A percentile compares a stretch with the other conserved stretches of the same genome.
Conservation (phyloP, 2,113 vertebrate species). For the Anoplopoma fimbria region DNA sequence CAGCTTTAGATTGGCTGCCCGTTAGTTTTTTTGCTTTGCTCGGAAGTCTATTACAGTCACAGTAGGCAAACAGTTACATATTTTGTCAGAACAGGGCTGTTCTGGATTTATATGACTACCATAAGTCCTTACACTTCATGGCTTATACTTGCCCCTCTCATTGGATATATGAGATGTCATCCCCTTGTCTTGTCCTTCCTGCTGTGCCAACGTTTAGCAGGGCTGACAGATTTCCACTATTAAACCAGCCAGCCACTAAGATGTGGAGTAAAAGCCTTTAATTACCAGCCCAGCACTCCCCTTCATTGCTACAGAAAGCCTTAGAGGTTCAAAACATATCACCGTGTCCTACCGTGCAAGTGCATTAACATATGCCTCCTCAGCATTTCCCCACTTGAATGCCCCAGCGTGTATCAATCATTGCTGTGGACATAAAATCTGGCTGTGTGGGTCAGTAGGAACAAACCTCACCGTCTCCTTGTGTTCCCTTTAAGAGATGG, state of each 20-base stretch:
- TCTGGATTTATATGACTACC: neutral
- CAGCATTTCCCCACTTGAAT: slow-evolving; percentile 44
- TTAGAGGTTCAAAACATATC: neutral
- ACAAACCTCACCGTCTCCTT: slow-evolving; percentile 41
- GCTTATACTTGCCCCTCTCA: neutral
- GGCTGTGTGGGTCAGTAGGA: slow-evolving; percentile 8
- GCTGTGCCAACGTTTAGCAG: neutral
- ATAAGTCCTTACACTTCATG: neutral
- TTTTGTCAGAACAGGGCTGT: neutral
- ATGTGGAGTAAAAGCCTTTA: slow-evolving; percentile 14
- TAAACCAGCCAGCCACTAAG: slow-evolving; percentile 11
- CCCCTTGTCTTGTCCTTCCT: neutral
- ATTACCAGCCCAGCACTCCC: slow-evolving; percentile 19
- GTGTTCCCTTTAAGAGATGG: slow-evolving; percentile 30
- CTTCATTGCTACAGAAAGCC: slow-evolving; percentile 20
- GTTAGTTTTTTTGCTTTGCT: slow-evolving; percentile 2
- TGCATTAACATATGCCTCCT: slow-evolving; percentile 28
- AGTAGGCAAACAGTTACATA: neutral
- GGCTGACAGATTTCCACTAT: slow-evolving; percentile 25
- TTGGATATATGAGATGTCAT: neutral
- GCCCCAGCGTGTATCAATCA: slow-evolving; percentile 34
- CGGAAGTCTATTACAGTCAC: neutral
- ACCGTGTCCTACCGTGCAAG: neutral
- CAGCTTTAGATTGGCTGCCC: neutral
- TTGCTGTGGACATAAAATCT: slow-evolving; percentile 27